phyloP scores from a whole-genome alignment of 2,888 invertebrate species.

The Tiliacea aurago region DNA sequence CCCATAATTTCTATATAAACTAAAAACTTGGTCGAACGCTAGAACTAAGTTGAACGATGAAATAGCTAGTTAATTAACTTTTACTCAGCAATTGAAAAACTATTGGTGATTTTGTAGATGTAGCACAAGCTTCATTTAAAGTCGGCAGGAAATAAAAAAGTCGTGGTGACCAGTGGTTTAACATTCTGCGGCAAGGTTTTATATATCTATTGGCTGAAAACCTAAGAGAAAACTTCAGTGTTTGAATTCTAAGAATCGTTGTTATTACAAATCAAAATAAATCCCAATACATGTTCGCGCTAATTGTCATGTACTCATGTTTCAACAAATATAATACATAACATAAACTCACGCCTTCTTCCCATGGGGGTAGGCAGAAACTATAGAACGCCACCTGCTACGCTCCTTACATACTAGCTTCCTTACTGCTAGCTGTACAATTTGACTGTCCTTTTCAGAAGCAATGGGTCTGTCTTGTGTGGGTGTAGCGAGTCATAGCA shows the following conservation, averaged over 20 bases:
- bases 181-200: neutral
- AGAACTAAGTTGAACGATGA: conserved; percentile 19
- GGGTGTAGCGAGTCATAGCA: too few species aligned
- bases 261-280: neutral
- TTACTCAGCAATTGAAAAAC: conserved; percentile 24
- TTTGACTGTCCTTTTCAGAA: too few species aligned
- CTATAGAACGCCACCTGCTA: too few species aligned
- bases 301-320: neutral
- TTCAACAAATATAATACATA: too few species aligned
- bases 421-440: too few species aligned
- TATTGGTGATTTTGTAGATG: conserved; percentile 6
- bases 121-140: neutral
- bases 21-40: neutral
- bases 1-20: conserved; percentile 3
- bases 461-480: too few species aligned
- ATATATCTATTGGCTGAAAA: neutral
- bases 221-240: neutral
- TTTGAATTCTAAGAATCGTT: neutral
- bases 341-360: too few species aligned
- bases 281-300: neutral
- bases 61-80: conserved; percentile 28
- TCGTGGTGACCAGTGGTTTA: too few species aligned
- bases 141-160: neutral
- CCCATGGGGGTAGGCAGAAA: too few species aligned
- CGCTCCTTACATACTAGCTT: too few species aligned